Percentiles rank a stretch among this genome's conserved stretches.
phyloP scores from a whole-genome alignment of 2,888 invertebrate genomes.

The Gryllus longicercus region DNA sequence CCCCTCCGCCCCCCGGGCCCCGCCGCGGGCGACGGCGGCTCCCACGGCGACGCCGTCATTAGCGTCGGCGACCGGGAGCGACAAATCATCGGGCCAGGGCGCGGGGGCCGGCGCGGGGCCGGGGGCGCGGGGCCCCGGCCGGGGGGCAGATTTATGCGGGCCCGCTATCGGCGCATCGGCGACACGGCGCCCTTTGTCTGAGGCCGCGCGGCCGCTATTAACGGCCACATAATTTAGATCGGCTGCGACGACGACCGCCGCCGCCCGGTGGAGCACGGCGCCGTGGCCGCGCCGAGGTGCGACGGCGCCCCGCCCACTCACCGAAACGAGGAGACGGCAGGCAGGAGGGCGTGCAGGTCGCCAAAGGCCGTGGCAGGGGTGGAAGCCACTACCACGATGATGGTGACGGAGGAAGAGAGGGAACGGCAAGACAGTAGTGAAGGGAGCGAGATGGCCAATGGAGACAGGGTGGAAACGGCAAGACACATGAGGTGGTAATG shows the following conservation, averaged over 20 bases:
- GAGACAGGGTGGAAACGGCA: no score
- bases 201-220: neutral
- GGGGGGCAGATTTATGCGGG: neutral
- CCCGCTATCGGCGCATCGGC: neutral
- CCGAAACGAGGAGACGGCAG: neutral
- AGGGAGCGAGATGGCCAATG: no score
- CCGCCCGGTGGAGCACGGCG: neutral
- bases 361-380: no score
- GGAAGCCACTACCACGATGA: no score
- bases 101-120: neutral
- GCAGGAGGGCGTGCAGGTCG: neutral
- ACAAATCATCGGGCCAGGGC: neutral
- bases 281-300: neutral
- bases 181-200: constrained; percentile 2
- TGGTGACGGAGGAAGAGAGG: no score
- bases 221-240: constrained; percentile 9
- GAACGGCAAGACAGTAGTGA: no score
- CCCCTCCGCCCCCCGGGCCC: neutral
- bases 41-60: constrained; percentile 17
- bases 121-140: neutral
- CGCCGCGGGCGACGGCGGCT: neutral
- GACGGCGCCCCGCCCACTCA: neutral
- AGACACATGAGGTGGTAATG: no score
- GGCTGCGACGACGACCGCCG: neutral
- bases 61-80: neutral